Conservation (phyloP, 2,888 invertebrate genomes). For the Aphodius granarius region DNA sequence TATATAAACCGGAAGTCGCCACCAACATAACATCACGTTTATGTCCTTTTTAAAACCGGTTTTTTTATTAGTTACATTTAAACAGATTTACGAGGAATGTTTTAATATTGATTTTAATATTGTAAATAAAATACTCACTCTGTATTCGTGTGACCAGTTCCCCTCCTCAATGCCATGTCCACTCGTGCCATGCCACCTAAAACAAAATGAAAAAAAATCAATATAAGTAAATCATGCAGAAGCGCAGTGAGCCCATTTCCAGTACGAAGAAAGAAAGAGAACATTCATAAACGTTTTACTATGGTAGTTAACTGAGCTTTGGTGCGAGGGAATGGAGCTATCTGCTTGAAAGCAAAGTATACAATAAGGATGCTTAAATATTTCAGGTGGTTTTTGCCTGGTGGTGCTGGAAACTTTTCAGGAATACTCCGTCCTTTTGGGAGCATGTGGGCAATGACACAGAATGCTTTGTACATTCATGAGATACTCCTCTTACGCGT, state of each 20-base stretch:
- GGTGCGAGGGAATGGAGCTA: background rate
- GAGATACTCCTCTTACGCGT: background rate
- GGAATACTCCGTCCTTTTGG: background rate
- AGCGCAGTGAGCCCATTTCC: background rate
- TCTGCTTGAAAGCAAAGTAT: background rate
- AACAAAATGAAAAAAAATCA: slow-evolving; percentile 35
- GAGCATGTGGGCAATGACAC: background rate
- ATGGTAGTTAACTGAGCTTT: background rate
- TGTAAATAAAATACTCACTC: slow-evolving; percentile 61
- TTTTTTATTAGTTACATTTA: no score
- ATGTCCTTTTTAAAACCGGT: background rate
- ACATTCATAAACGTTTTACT: background rate
- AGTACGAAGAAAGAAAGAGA: background rate
- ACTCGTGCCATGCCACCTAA: slow-evolving; percentile 73
- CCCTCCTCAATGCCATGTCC: slow-evolving; percentile 73
- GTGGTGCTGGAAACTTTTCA: no score
- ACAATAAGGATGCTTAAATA: background rate
- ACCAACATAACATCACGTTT: background rate
- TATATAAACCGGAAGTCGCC: background rate
- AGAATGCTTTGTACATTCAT: background rate
- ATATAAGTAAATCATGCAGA: background rate
- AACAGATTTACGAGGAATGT: no score
- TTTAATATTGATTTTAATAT: background rate
- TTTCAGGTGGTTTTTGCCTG: background rate
- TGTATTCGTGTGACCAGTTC: slow-evolving; percentile 69